Base-by-base conservation (phyloP, 2,888 invertebrate genomes). In the Temnothorax rugatulus region DNA sequence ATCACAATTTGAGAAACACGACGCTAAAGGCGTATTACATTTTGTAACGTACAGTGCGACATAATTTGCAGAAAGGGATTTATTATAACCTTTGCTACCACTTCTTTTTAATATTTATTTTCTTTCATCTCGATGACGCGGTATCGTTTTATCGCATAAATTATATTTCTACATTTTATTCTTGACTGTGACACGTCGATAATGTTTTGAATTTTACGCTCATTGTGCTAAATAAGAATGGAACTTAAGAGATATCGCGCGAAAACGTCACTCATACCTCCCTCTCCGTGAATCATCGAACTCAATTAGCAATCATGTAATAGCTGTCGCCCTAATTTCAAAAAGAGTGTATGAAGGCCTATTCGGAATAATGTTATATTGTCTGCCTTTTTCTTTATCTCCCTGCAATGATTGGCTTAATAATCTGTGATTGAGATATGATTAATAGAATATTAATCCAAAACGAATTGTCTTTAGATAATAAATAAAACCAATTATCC, bases 281-380 rank as follows among this genome's bases (percentile, higher is more conserved):
- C 79, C 77, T 77, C 75, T 83, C 73, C 13, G 64, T 38, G 8
- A 79, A 75, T 50, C 54, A 25, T n/a, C 47, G 38, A 64, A 85
- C 59, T 84, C 57, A 69, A 87, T 87, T 85, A 77, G 64, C 54
- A 69, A 61, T 79, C 15, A 44, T 29, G 34, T 9, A 21, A 41
- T 57, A 66, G 66, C 50, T 18, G 5, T 63, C 3, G n/a, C 57
- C 34, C 74, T 41, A 25, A 13, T 79, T 81, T 69, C 13, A 18
- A 52, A 41, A 77, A 34, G 18, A 44, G n/a, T 1, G 4, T 5
- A 2, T 52, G n/a, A 77, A 57, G 34, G 11, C 8, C 21, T 61
- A 74, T 47, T 44, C 21, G 18, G 25, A 76, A 61, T 38, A 61
- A 83, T 81, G 52, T 61, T 61, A 61, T 44, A 44, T 41, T 11